A percentile compares a stretch with the other conserved stretches of the same genome.
Evolutionary conservation across 2,888 invertebrate genomes (phyloP).

Genomic region (Frankliniella intonsa): DNA sequence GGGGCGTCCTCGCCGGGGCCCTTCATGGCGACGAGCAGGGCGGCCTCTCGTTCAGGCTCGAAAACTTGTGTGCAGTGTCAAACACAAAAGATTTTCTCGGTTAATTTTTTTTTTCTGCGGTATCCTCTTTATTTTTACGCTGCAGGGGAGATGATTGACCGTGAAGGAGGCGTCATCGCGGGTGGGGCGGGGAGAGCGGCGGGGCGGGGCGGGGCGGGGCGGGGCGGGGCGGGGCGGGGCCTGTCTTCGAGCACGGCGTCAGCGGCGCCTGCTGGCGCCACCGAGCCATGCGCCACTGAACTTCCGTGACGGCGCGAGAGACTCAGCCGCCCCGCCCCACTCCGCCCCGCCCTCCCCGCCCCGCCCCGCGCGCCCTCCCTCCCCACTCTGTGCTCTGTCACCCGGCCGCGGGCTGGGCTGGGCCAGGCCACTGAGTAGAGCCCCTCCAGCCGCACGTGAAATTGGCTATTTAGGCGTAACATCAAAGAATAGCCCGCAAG

Average conservation of each 20-base stretch:
- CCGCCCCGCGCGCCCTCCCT: not conserved
- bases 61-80: too few relatives aligned
- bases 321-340: not conserved
- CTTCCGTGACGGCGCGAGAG: not conserved
- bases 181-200: not conserved
- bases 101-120: too few relatives aligned
- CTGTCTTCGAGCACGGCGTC: not conserved
- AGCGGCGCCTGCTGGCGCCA: not conserved
- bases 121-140: too few relatives aligned
- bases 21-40: too few relatives aligned
- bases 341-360: not conserved
- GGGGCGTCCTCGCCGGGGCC: too few relatives aligned
- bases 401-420: not conserved
- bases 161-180: not conserved
- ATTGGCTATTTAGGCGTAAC: constrained; percentile 16
- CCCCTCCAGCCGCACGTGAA: not conserved
- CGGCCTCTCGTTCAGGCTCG: too few relatives aligned
- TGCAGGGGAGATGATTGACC: too few relatives aligned
- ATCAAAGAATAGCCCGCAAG: not conserved
- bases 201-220: not conserved
- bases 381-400: not conserved
- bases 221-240: not conserved
- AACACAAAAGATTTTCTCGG: too few relatives aligned
- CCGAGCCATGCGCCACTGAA: not conserved
- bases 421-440: not conserved